Percentiles rank a stretch among this genome's conserved stretches.
phyloP scores from a whole-genome alignment of 1,140 invertebrate genomes.

The Gryon sp. region DNA sequence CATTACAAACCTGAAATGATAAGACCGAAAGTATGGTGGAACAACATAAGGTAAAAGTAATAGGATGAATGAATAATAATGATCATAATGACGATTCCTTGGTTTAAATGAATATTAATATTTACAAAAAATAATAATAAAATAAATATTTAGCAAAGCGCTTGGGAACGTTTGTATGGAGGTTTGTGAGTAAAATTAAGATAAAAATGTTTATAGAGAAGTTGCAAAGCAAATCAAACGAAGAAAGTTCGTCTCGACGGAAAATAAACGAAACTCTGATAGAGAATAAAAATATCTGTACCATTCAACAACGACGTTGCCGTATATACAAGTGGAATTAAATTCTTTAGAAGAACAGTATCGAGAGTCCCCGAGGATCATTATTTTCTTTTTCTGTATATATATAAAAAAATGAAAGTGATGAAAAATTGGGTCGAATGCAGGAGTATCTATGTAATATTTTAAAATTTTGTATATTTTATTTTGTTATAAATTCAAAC shows the following conservation, averaged over 20 bases:
- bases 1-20: conserved; percentile 38
- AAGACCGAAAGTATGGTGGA: conserved; percentile 17
- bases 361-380: conserved; percentile 23
- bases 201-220: conserved; percentile 45
- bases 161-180: not conserved
- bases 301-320: conserved; percentile 38
- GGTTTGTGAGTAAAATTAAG: conserved; percentile 16
- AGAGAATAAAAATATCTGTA: conserved; percentile 49
- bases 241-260: conserved; percentile 24
- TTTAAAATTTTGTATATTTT: conserved; percentile 4
- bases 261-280: conserved; percentile 33
- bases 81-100: conserved; percentile 1
- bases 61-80: conserved; percentile 33
- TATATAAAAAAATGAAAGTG: conserved; percentile 3
- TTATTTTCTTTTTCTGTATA: conserved; percentile 28
- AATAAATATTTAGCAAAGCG: not conserved
- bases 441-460: not conserved
- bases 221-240: conserved; percentile 47
- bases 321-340: conserved; percentile 66
- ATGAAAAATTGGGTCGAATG: not conserved
- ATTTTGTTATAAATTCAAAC: too few relatives aligned
- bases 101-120: not conserved
- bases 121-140: not conserved
- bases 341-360: conserved; percentile 71
- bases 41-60: conserved; percentile 15